These are phyloP conservation scores for Idaea straminata DNA, from an alignment of 2,888 invertebrate species.

Conservation along the genomic window DNA sequence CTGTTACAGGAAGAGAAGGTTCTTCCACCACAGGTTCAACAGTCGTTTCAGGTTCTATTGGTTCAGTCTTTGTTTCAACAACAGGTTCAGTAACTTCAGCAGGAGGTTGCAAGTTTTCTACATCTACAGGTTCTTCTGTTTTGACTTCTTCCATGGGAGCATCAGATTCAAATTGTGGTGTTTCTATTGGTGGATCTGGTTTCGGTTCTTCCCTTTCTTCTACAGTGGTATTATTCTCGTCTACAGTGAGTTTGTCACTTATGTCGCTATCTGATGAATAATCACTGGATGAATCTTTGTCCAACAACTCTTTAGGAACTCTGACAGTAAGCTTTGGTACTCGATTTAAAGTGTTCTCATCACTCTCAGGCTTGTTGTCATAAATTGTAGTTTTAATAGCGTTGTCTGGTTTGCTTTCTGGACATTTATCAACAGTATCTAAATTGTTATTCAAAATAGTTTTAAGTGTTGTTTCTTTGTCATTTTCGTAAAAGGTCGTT, in stretches of 20 bases:
- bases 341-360: conserved; percentile 72
- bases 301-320: conserved; percentile 81
- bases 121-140: conserved; percentile 32
- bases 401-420: conserved; percentile 62
- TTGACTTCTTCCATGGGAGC: conserved; percentile 32
- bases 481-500: conserved; percentile 66
- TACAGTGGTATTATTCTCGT: conserved; percentile 64
- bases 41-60: conserved; percentile 43
- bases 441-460: conserved; percentile 66
- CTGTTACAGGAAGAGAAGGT: conserved; percentile 83
- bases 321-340: conserved; percentile 86
- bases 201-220: conserved; percentile 31
- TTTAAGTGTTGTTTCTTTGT: conserved; percentile 62
- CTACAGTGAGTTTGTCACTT: conserved; percentile 81
- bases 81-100: conserved; percentile 35
- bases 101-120: conserved; percentile 20
- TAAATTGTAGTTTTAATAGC: conserved; percentile 70
- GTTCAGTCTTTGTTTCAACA: conserved; percentile 59
- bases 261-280: conserved; percentile 80
- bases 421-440: conserved; percentile 44
- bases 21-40: conserved; percentile 58
- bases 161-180: conserved; percentile 23
- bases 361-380: conserved; percentile 67
- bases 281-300: conserved; percentile 76
- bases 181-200: conserved; percentile 24